A percentile compares a stretch with the other conserved stretches of the same genome.
These are phyloP conservation scores for Falco biarmicus DNA, from an alignment of 2,797 vertebrate genomes.

Conservation along the genomic window DNA sequence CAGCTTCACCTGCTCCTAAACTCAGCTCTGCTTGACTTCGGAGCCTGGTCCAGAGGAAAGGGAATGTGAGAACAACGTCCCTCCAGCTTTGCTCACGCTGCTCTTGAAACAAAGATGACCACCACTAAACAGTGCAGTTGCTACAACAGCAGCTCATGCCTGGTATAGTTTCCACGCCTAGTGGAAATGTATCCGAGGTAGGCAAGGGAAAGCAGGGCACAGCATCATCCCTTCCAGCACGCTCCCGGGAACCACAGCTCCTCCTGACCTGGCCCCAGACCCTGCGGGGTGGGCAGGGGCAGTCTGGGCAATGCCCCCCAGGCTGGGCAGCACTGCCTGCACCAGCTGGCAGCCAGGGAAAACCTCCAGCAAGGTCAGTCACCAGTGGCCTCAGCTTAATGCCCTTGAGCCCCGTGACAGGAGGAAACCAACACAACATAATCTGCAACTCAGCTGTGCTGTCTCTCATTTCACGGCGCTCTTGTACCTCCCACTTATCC, in stretches of 20 bases:
- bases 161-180: constrained; percentile 32
- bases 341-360: neutral
- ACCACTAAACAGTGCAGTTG: constrained; percentile 32
- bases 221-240: neutral
- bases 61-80: constrained; percentile 11
- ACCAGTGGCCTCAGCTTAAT: neutral
- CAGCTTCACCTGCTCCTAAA: constrained; percentile 31
- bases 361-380: neutral
- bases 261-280: neutral
- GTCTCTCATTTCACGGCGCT: neutral
- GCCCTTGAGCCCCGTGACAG: neutral
- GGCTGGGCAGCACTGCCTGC: neutral
- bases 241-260: neutral
- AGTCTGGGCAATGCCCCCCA: neutral
- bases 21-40: neutral
- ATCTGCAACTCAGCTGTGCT: neutral
- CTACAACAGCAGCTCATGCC: constrained; percentile 54
- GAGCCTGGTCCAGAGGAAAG: neutral
- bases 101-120: constrained; percentile 13
- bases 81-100: constrained; percentile 14
- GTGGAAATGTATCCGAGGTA: neutral
- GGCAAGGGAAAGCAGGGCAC: neutral
- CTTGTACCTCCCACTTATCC: neutral
- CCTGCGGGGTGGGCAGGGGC: neutral
- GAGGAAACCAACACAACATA: neutral